A percentile compares a stretch with the other conserved stretches of the same genome.
Conservation (phyloP, 2,797 vertebrate species). For the Neoniphon sammara region DNA sequence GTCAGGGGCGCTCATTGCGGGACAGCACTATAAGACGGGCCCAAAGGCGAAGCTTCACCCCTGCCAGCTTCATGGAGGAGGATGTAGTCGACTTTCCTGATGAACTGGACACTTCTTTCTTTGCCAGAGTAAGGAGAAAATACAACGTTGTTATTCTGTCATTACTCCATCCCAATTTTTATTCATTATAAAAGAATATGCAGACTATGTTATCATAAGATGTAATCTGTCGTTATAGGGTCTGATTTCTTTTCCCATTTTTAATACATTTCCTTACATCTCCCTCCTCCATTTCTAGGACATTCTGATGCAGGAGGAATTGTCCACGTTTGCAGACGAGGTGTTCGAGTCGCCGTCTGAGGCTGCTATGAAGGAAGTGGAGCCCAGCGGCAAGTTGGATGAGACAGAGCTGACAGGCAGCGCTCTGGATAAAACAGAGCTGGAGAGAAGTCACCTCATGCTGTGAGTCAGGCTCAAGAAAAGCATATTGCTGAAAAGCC, state of each 20-base stretch:
- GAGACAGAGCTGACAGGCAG: conserved; percentile 92
- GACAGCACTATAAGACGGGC: conserved; percentile 85
- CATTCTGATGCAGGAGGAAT: conserved; percentile 92
- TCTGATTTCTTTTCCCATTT: neutral
- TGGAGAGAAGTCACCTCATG: conserved; percentile 96
- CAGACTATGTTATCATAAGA: no score
- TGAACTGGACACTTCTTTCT: conserved; percentile 97
- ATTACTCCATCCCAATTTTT: neutral
- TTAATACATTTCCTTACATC: neutral
- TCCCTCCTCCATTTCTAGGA: conserved; percentile 81
- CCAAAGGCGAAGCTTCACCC: conserved; percentile 94
- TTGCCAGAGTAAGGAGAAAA: conserved; percentile 87
- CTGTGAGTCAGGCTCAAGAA: conserved; percentile 85
- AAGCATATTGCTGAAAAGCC: neutral
- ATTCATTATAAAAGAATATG: no score
- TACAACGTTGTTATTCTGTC: neutral
- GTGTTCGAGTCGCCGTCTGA: conserved; percentile 96
- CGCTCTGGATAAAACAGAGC: conserved; percentile 91
- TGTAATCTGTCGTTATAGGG: no score
- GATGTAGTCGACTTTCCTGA: conserved; percentile 95
- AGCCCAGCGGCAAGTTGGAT: conserved; percentile 81
- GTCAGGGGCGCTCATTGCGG: conserved; percentile 90
- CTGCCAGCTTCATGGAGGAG: conserved; percentile 96
- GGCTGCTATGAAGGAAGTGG: conserved; percentile 88
- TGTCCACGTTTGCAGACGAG: conserved; percentile 95